Conservation (phyloP, 2,888 invertebrate genomes). For the Trachelus iudaicus region DNA sequence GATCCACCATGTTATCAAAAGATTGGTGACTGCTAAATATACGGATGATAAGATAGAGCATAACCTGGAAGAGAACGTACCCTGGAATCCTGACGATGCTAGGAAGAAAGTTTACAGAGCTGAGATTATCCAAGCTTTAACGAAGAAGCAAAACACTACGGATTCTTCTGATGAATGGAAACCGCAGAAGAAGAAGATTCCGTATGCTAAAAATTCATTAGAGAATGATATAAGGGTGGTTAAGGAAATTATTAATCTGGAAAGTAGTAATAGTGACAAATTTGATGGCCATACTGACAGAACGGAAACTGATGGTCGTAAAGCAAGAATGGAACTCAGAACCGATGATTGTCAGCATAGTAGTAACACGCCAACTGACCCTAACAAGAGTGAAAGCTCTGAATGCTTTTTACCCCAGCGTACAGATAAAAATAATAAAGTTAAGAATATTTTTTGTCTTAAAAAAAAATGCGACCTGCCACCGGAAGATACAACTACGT, state of each 20-base stretch:
- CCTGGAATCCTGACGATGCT: conserved; percentile 64
- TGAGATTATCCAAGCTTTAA: conserved; percentile 56
- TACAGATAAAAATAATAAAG: conserved; percentile 25
- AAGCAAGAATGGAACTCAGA: conserved; percentile 59
- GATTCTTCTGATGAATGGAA: conserved; percentile 59
- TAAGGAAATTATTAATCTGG: conserved; percentile 44
- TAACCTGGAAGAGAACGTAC: conserved; percentile 61
- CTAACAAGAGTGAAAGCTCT: conserved; percentile 59
- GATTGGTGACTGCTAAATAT: conserved; percentile 71
- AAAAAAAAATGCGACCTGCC: conserved; percentile 43
- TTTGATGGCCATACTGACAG: conserved; percentile 56
- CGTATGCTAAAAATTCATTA: conserved; percentile 31
- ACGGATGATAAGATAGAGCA: conserved; percentile 68
- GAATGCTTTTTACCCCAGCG: conserved; percentile 59
- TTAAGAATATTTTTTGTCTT: conserved; percentile 43
- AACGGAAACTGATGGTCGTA: conserved; percentile 59
- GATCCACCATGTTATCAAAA: conserved; percentile 74
- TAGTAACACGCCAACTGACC: conserved; percentile 43
- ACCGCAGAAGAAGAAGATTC: conserved; percentile 34
- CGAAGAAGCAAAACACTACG: conserved; percentile 54
- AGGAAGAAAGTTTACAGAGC: conserved; percentile 57
- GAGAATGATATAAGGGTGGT: conserved; percentile 35
- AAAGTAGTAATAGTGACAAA: conserved; percentile 57
- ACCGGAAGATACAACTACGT: conserved; percentile 39
- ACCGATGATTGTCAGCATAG: conserved; percentile 49